These are phyloP conservation scores for Acyrthosiphon pisum DNA, from an alignment of 1,140 invertebrate genomes.

Conservation along the genomic window DNA sequence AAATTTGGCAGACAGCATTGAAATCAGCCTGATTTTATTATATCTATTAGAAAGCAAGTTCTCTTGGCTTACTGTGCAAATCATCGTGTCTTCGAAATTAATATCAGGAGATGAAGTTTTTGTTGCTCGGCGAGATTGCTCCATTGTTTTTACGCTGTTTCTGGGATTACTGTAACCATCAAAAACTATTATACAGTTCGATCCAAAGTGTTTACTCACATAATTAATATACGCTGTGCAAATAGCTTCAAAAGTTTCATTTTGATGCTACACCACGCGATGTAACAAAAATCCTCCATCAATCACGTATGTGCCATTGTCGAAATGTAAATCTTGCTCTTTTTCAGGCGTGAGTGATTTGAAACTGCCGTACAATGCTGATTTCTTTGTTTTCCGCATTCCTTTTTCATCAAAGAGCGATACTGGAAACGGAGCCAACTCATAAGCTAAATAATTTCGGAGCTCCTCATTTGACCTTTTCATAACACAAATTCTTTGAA, in stretches of 20 bases:
- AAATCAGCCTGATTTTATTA: background rate
- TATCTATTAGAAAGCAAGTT: background rate
- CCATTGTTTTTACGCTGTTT: constrained; percentile 24
- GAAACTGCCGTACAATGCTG: constrained; percentile 61
- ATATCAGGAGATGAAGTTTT: constrained; percentile 15
- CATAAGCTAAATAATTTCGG: constrained; percentile 63
- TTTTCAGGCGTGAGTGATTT: too few relatives aligned
- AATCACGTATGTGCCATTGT: constrained; percentile 47
- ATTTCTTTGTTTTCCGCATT: constrained; percentile 64
- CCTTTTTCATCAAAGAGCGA: constrained; percentile 63
- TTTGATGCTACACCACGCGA: constrained; percentile 58
- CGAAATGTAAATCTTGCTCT: background rate
- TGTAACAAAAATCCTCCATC: constrained; percentile 60
- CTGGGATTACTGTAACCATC: constrained; percentile 58
- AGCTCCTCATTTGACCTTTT: constrained; percentile 62
- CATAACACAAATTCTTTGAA: constrained; percentile 53
- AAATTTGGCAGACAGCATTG: background rate
- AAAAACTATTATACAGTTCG: constrained; percentile 58
- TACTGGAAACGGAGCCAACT: constrained; percentile 63
- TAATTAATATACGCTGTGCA: constrained; percentile 58
- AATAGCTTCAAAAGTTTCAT: constrained; percentile 57
- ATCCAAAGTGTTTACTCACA: constrained; percentile 56
- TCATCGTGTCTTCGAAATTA: background rate
- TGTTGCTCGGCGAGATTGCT: background rate
- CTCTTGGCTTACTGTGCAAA: background rate